These are phyloP conservation scores for Sminthurinus aureus DNA, from an alignment of 2,888 invertebrate species.

Conservation along the genomic window DNA sequence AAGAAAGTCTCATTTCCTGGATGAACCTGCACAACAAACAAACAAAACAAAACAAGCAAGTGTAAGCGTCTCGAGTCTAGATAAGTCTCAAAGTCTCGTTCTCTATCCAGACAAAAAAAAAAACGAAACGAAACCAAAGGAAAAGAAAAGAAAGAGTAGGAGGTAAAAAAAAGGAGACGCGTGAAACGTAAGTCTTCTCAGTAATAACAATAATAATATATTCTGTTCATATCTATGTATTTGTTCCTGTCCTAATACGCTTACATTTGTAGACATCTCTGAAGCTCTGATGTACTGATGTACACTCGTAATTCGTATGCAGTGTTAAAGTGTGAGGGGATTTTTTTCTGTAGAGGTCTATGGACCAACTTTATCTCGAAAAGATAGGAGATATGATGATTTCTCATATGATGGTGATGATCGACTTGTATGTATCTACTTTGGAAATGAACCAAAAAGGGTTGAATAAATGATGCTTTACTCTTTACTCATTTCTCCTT, in stretches of 20 bases:
- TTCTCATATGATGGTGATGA: neutral
- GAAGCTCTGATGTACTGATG: too few relatives aligned
- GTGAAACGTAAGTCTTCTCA: constrained; percentile 21
- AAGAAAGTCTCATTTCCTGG: constrained; percentile 34
- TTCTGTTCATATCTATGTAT: neutral
- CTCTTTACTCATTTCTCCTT: too few relatives aligned
- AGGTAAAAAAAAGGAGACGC: constrained; percentile 6
- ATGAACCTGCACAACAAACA: constrained; percentile 26
- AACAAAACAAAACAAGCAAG: neutral
- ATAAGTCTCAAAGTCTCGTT: neutral
- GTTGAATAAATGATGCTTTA: neutral
- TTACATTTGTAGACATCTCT: neutral
- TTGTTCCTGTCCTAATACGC: neutral
- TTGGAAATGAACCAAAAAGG: neutral
- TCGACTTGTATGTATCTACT: neutral
- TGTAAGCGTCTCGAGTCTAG: neutral
- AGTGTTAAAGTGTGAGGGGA: neutral
- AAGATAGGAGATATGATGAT: neutral
- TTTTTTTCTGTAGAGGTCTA: neutral
- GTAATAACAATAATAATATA: neutral
- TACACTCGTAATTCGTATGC: too few relatives aligned
- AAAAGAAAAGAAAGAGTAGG: too few relatives aligned
- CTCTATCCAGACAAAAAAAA: neutral
- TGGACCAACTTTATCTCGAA: neutral
- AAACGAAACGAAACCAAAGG: neutral